Evolutionary conservation across 2,797 vertebrate genomes (phyloP).

Genomic region (Dryobates pubescens): DNA sequence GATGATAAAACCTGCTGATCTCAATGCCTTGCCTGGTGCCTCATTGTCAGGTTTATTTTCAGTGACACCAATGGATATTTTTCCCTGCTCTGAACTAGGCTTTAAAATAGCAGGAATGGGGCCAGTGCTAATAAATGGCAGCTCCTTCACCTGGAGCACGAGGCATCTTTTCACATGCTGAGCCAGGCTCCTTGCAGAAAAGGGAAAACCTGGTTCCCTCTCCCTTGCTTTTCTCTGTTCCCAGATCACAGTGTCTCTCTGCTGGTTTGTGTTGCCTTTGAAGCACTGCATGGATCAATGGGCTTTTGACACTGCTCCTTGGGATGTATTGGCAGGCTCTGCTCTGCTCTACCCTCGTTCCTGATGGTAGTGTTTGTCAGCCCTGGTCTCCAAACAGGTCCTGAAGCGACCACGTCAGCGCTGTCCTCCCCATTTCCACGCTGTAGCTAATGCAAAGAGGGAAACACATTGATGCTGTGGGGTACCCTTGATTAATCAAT

Average conservation of each 20-base stretch:
- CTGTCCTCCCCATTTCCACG: neutral
- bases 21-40: neutral
- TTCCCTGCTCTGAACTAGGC: rapidly evolving
- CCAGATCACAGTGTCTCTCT: neutral
- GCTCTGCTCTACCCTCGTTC: neutral
- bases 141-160: neutral
- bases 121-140: neutral
- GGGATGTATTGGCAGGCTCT: neutral
- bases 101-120: neutral
- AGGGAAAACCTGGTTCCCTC: neutral
- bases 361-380: rapidly evolving
- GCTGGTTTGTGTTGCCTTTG: neutral
- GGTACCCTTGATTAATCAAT: neutral
- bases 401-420: neutral
- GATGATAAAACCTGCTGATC: neutral
- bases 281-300: neutral
- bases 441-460: neutral
- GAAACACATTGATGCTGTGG: neutral
- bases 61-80: neutral
- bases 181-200: neutral
- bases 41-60: neutral
- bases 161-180: rapidly evolving
- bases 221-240: neutral
- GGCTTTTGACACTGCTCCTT: neutral
- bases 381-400: neutral